Evolutionary conservation across 2,797 vertebrate genomes (phyloP).

Genomic region (Philypnodon macrostomus): DNA sequence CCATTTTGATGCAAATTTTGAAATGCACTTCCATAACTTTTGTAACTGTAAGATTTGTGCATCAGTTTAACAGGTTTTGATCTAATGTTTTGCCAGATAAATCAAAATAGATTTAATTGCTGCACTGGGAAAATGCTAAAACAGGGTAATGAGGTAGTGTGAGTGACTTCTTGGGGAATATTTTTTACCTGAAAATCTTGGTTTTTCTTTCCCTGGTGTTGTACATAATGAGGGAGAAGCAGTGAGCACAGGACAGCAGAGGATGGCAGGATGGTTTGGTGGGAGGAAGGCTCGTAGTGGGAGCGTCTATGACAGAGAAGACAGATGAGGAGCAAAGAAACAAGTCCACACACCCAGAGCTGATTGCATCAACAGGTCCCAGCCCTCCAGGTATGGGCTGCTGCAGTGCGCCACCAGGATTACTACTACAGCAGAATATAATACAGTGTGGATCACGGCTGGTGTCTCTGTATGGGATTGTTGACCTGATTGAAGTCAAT

Average conservation of each 20-base stretch:
- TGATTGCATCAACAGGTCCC: constrained; percentile 67
- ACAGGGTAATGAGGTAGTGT: constrained; percentile 20
- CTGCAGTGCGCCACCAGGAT: constrained; percentile 59
- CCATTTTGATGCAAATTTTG: not conserved
- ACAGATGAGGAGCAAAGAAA: constrained; percentile 56
- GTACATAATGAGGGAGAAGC: constrained; percentile 30
- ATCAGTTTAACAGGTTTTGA: not conserved
- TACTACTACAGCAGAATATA: constrained; percentile 53
- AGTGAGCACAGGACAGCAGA: constrained; percentile 13
- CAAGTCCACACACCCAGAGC: constrained; percentile 46
- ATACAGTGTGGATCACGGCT: constrained; percentile 31
- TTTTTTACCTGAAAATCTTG: constrained; percentile 11
- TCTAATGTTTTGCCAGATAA: constrained; percentile 13
- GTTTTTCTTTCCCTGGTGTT: constrained; percentile 25
- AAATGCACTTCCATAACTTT: not conserved
- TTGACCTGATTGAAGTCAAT: too few species aligned
- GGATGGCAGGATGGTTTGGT: constrained; percentile 45
- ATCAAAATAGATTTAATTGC: constrained; percentile 26
- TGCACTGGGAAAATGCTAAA: constrained; percentile 9
- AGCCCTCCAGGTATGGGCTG: constrained; percentile 60
- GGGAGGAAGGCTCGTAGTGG: constrained; percentile 57
- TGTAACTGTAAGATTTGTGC: not conserved
- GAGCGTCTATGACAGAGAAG: constrained; percentile 41
- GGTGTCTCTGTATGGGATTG: constrained; percentile 14
- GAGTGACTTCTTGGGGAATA: constrained; percentile 22